Conservation (phyloP, 2,888 invertebrate species). For the Apamea sordens region DNA sequence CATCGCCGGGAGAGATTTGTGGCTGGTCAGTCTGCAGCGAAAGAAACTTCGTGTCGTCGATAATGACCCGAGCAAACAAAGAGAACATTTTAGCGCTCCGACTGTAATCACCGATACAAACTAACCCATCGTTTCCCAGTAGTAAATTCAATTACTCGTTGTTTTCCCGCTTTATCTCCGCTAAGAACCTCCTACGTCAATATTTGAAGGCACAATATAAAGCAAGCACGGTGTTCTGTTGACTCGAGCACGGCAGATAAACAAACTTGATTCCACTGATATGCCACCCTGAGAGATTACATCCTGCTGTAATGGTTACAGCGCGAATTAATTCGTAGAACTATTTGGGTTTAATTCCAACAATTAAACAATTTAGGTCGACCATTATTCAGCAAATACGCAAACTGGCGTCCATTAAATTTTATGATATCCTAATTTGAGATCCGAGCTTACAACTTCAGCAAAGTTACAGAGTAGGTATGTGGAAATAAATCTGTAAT, state of each 20-base stretch:
- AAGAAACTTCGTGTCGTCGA: constrained; percentile 65
- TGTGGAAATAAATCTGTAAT: constrained; percentile 62
- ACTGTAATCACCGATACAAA: constrained; percentile 84
- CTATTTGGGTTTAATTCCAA: constrained; percentile 69
- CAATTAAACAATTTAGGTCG: constrained; percentile 77
- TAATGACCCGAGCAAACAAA: constrained; percentile 83
- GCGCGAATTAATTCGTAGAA: constrained; percentile 63
- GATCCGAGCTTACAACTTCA: constrained; percentile 63
- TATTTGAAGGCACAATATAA: constrained; percentile 81
- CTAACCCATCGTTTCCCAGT: constrained; percentile 76
- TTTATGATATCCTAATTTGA: constrained; percentile 71
- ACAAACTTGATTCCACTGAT: constrained; percentile 68
- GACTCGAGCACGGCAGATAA: constrained; percentile 63
- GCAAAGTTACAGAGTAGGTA: constrained; percentile 54
- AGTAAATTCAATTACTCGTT: constrained; percentile 81
- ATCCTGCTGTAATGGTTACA: constrained; percentile 47
- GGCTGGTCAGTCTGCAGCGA: constrained; percentile 26
- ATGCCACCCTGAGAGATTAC: constrained; percentile 65
- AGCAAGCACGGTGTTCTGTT: constrained; percentile 72
- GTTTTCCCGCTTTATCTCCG: constrained; percentile 81
- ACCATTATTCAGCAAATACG: constrained; percentile 74
- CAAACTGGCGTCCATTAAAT: constrained; percentile 71
- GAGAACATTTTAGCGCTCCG: constrained; percentile 80
- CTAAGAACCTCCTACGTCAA: constrained; percentile 84
- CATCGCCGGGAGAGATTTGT: constrained; percentile 69